Percentiles rank a stretch among this genome's conserved stretches.
These are phyloP conservation scores for Pemphigus obesinymphae DNA, from an alignment of 1,140 invertebrate genomes.

Conservation along the genomic window DNA sequence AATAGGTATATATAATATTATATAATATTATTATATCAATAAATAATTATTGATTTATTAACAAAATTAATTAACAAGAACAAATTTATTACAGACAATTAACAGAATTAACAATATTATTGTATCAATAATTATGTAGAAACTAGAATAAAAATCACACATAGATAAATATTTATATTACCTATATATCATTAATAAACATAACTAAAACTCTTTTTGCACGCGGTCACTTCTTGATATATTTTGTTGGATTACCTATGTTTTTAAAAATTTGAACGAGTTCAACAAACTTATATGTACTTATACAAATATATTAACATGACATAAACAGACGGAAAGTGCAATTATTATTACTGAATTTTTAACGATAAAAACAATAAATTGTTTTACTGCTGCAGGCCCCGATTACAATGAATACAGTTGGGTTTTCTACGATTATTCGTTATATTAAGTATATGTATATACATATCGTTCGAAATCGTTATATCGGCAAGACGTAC, in stretches of 20 bases:
- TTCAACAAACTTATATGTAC: conserved; percentile 2
- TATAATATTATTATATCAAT: too few relatives aligned
- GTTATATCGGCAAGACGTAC: neutral
- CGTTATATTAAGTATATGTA: neutral
- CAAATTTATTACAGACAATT: too few relatives aligned
- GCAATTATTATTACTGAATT: neutral
- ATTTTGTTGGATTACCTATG: neutral
- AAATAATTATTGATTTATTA: too few relatives aligned
- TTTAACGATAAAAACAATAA: neutral
- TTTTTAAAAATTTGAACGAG: neutral
- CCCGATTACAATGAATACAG: neutral
- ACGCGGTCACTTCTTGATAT: too few relatives aligned
- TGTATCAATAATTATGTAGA: too few relatives aligned
- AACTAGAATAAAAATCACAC: too few relatives aligned
- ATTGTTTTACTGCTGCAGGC: neutral
- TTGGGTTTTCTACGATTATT: conserved; percentile 17
- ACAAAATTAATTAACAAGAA: too few relatives aligned
- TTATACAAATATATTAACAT: neutral
- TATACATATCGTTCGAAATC: neutral
- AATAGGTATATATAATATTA: too few relatives aligned
- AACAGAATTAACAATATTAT: too few relatives aligned
- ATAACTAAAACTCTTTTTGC: too few relatives aligned
- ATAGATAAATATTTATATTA: too few relatives aligned
- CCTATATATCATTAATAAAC: too few relatives aligned
- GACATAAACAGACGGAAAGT: neutral